Evolutionary conservation across 2,888 invertebrate species (phyloP), one percentile per base, ranked within the genome.

Genomic region (Meteorus cinctellus): DNA sequence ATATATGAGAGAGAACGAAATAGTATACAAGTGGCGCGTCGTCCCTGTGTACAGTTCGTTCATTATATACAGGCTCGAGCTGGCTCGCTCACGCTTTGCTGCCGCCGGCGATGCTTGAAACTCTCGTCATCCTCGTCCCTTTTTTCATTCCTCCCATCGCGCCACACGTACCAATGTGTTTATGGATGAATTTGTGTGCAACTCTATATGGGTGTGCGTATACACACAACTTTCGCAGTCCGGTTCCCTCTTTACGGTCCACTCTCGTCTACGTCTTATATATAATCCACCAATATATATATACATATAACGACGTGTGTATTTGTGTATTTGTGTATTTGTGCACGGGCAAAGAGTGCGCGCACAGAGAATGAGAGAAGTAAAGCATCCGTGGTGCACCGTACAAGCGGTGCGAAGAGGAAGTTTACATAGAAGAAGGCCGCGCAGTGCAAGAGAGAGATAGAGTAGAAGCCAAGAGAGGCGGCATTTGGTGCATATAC

Each of bases 171-270:
- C 62, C 34, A 36, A 74, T 29, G 14, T 34, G 36, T 55, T 63
- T 41, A 45, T 75, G 27, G 16, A 72, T 27, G 41, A 36, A 24
- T 68, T 31, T 34, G 31, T 67, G 55, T 34, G 36, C 19, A 24
- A 31, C 45, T 60, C 48, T 60, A 24, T 55, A 75, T 31, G 66
- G 41, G 59, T 67, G 66, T 65, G 31, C 31, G 19, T 31, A 41
- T 34, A 34, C 34, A 19, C 51, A 34, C 27, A 8, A 55, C 66
- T 60, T 14, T 45, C 19, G 48, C 51, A 76, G 72, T 72, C 72
- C 72, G 60, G 72, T 76, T 74, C 66, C 41, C 62, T 72, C 76
- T 68, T 72, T 63, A 67, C 71, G 72, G 72, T 76, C 75, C 75
- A 62, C 60, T 48, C 59, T 29, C 36, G 59, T 16, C 59, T 55